Evolutionary conservation across 2,113 vertebrate species (phyloP), one percentile per base, ranked within the genome.

Genomic region (Morone saxatilis): DNA sequence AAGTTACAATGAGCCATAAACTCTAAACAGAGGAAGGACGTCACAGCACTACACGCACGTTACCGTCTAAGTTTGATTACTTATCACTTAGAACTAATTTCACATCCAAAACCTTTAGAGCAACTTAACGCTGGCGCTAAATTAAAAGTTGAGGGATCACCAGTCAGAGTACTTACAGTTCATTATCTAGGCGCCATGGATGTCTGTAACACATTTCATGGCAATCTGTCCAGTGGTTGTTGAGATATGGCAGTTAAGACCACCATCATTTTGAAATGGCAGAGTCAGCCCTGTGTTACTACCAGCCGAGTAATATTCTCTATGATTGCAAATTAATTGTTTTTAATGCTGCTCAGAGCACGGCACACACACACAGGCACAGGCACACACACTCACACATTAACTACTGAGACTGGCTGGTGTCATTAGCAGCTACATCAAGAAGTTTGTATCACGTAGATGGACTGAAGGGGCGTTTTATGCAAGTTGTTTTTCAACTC

Each of bases 401-500:
- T 4, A 63, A 76, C 16, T 3, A 43, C 43, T 16, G 20, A 36
- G 71, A 71, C 16, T 67, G 71, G 66, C 79, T 66, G 69, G 51
- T 62, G 80, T 84, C 77, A 71, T 87, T 71, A 61, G 70, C 50
- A 78, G 60, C 50, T 68, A 51, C 67, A 38, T 71, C 31, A 40
- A 84, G 56, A 86, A 83, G 47, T 83, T 85, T 67, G 59, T 86
- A 61, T 78, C 68, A 59, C 12, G 38, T 63, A 57, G 78, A 70
- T 51, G 40, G 72, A 75, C 63, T 88, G 81, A 84, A 71, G 83
- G 65, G 63, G 72, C 17, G 47, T 84, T 92, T 90, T 89, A 90
- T 82, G 80, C 74, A 89, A 88, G 76, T 83, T 91, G 84, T 88
- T 88, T 85, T 87, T 73, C 62, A 83, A 19, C 69, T 74, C 0